Percentiles rank a stretch among this genome's conserved stretches.
phyloP scores from a whole-genome alignment of 1,140 invertebrate genomes.

The Geopemphigus sp. region DNA sequence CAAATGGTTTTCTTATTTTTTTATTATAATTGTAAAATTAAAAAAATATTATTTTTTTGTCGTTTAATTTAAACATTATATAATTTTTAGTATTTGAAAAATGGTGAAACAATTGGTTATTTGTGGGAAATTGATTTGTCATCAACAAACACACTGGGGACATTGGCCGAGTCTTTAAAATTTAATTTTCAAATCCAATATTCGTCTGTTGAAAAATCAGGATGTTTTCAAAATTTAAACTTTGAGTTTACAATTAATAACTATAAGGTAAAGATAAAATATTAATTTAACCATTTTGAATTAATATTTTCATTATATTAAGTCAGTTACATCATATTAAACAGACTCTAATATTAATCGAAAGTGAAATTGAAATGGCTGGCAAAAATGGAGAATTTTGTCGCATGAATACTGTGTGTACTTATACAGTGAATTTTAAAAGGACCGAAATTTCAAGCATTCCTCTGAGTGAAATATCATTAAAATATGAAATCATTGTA shows the following conservation, averaged over 20 bases:
- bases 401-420: conserved; percentile 82
- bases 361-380: conserved; percentile 39
- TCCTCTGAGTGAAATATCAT: conserved; percentile 59
- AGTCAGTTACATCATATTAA: not conserved
- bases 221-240: conserved; percentile 12
- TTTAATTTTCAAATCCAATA: conserved; percentile 33
- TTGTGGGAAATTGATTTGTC: conserved; percentile 41
- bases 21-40: not conserved
- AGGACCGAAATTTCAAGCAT: conserved; percentile 56
- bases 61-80: not conserved
- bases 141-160: not conserved
- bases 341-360: conserved; percentile 18
- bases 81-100: conserved; percentile 31
- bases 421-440: conserved; percentile 73
- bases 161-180: conserved; percentile 6
- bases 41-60: not conserved
- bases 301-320: not conserved
- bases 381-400: conserved; percentile 69
- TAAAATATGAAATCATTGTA: conserved; percentile 90
- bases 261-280: conserved; percentile 17
- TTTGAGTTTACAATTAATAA: conserved; percentile 31
- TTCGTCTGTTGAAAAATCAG: not conserved
- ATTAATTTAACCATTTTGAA: not conserved
- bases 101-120: conserved; percentile 37
- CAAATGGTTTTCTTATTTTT: too few species aligned